phyloP scores from a whole-genome alignment of 2,797 vertebrate genomes.

The Choloepus didactylus region DNA sequence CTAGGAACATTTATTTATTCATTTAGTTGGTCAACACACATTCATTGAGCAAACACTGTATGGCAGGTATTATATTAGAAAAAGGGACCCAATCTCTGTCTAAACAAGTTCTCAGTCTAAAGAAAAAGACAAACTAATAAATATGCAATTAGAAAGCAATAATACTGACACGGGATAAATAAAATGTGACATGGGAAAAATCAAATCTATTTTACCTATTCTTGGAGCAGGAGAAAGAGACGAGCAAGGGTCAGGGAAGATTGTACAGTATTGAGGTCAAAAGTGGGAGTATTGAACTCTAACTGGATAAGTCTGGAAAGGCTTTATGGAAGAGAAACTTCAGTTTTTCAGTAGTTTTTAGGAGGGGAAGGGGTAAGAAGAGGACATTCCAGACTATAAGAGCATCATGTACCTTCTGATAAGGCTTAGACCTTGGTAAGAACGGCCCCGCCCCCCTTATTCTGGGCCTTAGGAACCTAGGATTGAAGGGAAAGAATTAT shows the following conservation, averaged over 20 bases:
- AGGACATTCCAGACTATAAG: not conserved
- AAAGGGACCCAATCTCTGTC: not conserved
- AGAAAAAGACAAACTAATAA: not conserved
- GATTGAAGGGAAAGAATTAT: not conserved
- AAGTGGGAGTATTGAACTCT: not conserved
- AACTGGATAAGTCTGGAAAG: not conserved
- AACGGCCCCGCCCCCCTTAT: not conserved
- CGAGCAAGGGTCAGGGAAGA: not conserved
- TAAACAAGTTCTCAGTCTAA: constrained; percentile 19
- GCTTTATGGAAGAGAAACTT: not conserved
- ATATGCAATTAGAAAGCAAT: constrained; percentile 7
- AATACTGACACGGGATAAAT: not conserved
- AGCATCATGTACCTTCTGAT: not conserved
- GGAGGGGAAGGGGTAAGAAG: not conserved
- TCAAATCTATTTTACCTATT: not conserved
- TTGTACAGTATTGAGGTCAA: not conserved
- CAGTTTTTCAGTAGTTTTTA: not conserved
- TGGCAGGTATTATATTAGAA: not conserved
- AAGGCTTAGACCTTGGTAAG: not conserved
- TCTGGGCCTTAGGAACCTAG: not conserved
- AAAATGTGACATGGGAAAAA: not conserved
- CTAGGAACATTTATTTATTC: not conserved
- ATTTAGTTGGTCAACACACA: constrained; percentile 19
- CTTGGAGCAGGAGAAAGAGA: not conserved
- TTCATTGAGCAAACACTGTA: not conserved